Evolutionary conservation across 1,140 invertebrate species (phyloP), one percentile per base, ranked within the genome.

Genomic region (Pissodes strobi): DNA sequence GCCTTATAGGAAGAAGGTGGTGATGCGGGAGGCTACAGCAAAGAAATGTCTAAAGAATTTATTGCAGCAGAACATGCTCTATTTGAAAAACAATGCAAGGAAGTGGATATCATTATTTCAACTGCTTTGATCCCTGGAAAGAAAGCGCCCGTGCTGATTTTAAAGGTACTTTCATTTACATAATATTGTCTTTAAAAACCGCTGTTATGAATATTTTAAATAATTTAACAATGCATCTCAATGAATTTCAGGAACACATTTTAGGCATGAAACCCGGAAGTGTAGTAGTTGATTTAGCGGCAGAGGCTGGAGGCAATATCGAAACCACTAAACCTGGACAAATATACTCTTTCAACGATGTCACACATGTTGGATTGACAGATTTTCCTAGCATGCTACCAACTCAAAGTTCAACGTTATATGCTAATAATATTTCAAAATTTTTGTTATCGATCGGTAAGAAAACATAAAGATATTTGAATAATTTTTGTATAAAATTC

Each of bases 61-160:
- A 86, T 93, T 66, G 86, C 90, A 60, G 93, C 92, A 1, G 93
- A 95, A 78, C 88, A 92, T 81, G 90, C 87, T 1, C 79, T 96
- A 27, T 92, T 95, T 76, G 90, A 89, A 2, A 90, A 91, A 72
- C 92, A 95, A 76, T 88, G 90, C 38, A 87, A 89, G 71, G 90
- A 93, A 61, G 85, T 87, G 0, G 88, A 90, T 75, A 87, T 95
- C 19, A 85, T 95, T 53, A 93, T 95, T 63, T 88, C 89, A 21
- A 95, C 93, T 6, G 93, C 93, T 23, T 83, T 94, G 8, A 94
- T 95, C 70, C 93, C 93, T n/a, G 93, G 92, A 25, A 93, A 90
- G 79, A 87, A 84, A 52, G 93, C 93, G 3, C 93, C 93, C 1
- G 69, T 89, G 27, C 84, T 95, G 1, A 90, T 95, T 64, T 83